Evolutionary conservation across 2,888 invertebrate species (phyloP), one percentile per base, ranked within the genome.

Genomic region (Lacanobia wlatinum): DNA sequence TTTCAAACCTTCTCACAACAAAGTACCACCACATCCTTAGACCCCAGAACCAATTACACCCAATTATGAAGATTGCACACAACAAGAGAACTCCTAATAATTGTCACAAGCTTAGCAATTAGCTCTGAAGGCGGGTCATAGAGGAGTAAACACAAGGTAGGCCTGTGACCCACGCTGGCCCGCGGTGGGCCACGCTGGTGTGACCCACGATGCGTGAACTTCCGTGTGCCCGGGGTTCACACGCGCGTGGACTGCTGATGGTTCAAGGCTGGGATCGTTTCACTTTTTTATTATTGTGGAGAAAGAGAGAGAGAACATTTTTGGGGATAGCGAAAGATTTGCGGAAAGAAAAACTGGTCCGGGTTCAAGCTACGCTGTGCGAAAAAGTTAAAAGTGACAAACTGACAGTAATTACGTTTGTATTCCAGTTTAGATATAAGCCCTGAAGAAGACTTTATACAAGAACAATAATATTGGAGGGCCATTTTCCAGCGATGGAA

Each of bases 141-240:
- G 7, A 12, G 76, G 23, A 50, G 75, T 83, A 77, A 82, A 85
- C 78, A 71, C 28, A 56, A 66, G 82, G 80, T 80, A 80, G 52
- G 73, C 34, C 12, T 78, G 74, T 53, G 70, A 73, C 63, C 66
- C 55, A 66, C 63, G 66, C 18, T 48, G 64, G 67, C 23, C 70
- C 78, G 67, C 84, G 79, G 80, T 78, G 80, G 58, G n/a, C 58
- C 68, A 23, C 68, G 79, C 79, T 78, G 83, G 38, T 40, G 59
- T 23, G 66, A 69, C 56, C 59, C 53, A 67, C 86, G 80, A 80
- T 76, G 84, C 88, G 84, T 87, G 82, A 85, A 88, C 89, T 91
- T 92, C 92, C 92, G 89, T 83, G 87, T 91, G 83, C 83, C 83
- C 56, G 48, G 64, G 65, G 87, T 90, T 90, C 90, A 87, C 91